Evolutionary conservation across 2,888 invertebrate genomes (phyloP).

Genomic region (Oscheius myriophilus): DNA sequence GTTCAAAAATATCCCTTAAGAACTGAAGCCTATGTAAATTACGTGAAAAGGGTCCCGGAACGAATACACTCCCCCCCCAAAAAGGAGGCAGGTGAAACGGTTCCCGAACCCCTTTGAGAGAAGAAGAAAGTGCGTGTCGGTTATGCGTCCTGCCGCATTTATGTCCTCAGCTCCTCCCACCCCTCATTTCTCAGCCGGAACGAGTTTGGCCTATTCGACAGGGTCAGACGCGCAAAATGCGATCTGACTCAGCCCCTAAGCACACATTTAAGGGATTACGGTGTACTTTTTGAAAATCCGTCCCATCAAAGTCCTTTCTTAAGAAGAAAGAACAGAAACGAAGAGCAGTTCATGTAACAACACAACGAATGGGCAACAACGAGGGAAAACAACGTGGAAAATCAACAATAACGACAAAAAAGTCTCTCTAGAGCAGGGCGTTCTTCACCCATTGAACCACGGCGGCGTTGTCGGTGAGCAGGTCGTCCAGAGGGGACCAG

Average conservation of each 20-base stretch:
- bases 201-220: slow-evolving; percentile 15
- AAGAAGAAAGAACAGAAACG: neutral
- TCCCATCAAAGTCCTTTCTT: neutral
- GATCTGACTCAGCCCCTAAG: slow-evolving; percentile 22
- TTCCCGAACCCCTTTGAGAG: too few relatives aligned
- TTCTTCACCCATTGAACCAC: slow-evolving; percentile 60
- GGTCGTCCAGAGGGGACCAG: slow-evolving; percentile 41
- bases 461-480: slow-evolving; percentile 48
- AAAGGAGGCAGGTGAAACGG: too few relatives aligned
- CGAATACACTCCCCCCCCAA: too few relatives aligned
- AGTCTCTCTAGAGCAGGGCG: slow-evolving; percentile 46
- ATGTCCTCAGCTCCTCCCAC: too few relatives aligned
- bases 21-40: too few relatives aligned
- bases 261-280: slow-evolving; percentile 25
- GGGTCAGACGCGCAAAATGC: neutral
- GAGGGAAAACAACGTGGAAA: slow-evolving; percentile 8
- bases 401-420: slow-evolving; percentile 15
- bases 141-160: slow-evolving; percentile 18
- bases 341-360: neutral
- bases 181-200: neutral
- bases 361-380: neutral
- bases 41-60: too few relatives aligned
- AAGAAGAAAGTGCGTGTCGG: too few relatives aligned
- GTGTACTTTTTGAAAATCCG: slow-evolving; percentile 7
- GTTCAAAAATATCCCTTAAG: too few relatives aligned